Base-by-base conservation (phyloP, 1,140 invertebrate species). In the Pseudoatta argentina region DNA sequence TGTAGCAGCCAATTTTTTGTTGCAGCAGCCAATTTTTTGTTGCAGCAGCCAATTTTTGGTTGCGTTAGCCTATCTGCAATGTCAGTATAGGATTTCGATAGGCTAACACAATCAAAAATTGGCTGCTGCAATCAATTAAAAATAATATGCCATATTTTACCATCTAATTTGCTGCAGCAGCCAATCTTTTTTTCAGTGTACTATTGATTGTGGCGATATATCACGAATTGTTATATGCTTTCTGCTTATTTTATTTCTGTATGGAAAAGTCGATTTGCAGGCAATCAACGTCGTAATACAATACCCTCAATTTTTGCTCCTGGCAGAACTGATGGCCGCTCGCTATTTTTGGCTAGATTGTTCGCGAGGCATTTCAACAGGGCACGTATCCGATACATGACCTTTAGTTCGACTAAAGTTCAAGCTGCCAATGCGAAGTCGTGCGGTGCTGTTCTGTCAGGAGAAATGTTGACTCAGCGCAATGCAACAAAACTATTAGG, bases 331-430 rank as follows among this genome's bases (percentile, higher is more conserved):
- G 79, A 77, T 79, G 85, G 82, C 85, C 86, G 87, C 86, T 87
- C 57, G 90, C 89, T 93, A 93, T 93, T 93, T 93, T 93, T 69
- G 92, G 88, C 71, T 66, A 71, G 59, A 64, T 86, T 83, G n/a
- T 59, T 86, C 87, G 53, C 76, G 86, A 89, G 90, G 85, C 89
- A 88, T 89, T 89, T 88, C 76, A 91, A 53, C 79, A 78, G 81
- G 85, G 86, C 91, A 87, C 66, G 87, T 87, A 89, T 92, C 89
- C 77, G 89, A 91, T 88, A 87, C 86, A 59, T 75, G 89, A 92
- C 89, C 91, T 93, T 92, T 93, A 87, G 86, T 85, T 78, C 71
- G 83, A 88, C 88, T 87, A 86, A 86, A 90, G 87, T 88, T 77
- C 93, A 93, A 89, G 87, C 88, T 93, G 88, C 88, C 85, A 88